Percentiles rank a stretch among this genome's conserved stretches.
These are phyloP conservation scores for Diorhabda elongata DNA, from an alignment of 1,140 invertebrate genomes.

Conservation along the genomic window DNA sequence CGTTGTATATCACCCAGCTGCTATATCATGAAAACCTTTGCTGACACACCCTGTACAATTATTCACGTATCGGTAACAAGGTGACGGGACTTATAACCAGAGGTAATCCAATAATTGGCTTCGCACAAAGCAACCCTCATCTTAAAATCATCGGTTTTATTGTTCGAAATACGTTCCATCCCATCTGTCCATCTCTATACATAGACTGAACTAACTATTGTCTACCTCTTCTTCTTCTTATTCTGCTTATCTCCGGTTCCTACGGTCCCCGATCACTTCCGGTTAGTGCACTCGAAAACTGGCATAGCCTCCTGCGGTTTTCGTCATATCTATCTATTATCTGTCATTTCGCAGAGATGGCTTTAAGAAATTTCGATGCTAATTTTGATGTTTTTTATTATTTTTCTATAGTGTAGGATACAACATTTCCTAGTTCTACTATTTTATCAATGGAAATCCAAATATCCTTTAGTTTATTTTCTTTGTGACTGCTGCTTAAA, in stretches of 20 bases:
- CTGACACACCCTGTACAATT: too few relatives aligned
- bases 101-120: neutral
- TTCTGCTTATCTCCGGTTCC: slow-evolving; percentile 46
- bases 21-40: too few relatives aligned
- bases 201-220: slow-evolving; percentile 36
- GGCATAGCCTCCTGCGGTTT: slow-evolving; percentile 31
- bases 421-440: neutral
- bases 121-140: neutral
- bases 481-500: too few relatives aligned
- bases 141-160: slow-evolving; percentile 28
- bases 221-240: slow-evolving; percentile 45
- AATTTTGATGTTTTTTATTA: too few relatives aligned
- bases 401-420: neutral
- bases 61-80: neutral
- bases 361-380: neutral
- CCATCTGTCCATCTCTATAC: slow-evolving; percentile 33
- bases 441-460: neutral
- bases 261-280: slow-evolving; percentile 42
- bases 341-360: slow-evolving; percentile 12
- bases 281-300: slow-evolving; percentile 44
- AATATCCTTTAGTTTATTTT: too few relatives aligned
- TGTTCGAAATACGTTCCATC: slow-evolving; percentile 35
- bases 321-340: slow-evolving; percentile 41
- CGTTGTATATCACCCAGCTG: too few relatives aligned
- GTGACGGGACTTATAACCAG: neutral